Percentiles rank a stretch among this genome's conserved stretches.
Evolutionary conservation across 92 coral and sea anemone genomes (phyloP).

Genomic region (Umimayanthus chanpuru): DNA sequence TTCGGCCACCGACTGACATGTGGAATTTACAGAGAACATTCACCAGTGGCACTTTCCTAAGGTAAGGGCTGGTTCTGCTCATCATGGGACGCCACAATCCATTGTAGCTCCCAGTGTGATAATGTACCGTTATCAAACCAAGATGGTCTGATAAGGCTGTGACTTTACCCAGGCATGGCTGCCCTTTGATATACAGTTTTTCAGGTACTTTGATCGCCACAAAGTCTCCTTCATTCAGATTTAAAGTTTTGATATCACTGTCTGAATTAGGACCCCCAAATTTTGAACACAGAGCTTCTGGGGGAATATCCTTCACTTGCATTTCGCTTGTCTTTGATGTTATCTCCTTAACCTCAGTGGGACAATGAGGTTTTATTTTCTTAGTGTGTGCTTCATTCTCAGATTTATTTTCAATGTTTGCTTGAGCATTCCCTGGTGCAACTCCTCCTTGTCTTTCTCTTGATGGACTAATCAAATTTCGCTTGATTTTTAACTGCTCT

Average conservation of each 20-base stretch:
- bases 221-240: constrained; percentile 81
- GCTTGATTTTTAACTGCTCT: constrained; percentile 35
- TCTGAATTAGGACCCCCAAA: constrained; percentile 1
- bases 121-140: constrained; percentile 81
- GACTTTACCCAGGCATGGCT: constrained; percentile 94
- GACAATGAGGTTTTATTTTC: constrained; percentile 10
- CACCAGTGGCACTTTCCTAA: constrained; percentile 77
- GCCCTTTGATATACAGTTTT: constrained; percentile 91
- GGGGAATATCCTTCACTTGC: constrained; percentile 41
- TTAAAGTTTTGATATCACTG: constrained; percentile 25
- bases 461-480: constrained; percentile 26
- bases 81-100: constrained; percentile 97
- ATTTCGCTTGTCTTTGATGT: constrained; percentile 56
- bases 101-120: constrained; percentile 85
- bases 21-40: constrained; percentile 88
- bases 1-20: constrained; percentile 74
- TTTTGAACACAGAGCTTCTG: neutral
- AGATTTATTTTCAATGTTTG: neutral
- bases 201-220: constrained; percentile 92
- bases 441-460: constrained; percentile 7
- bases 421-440: neutral
- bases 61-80: constrained; percentile 96
- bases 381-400: constrained; percentile 3
- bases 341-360: constrained; percentile 42
- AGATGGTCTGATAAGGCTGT: constrained; percentile 65